Conservation (phyloP, 2,113 vertebrate species). For the Promerops cafer region DNA sequence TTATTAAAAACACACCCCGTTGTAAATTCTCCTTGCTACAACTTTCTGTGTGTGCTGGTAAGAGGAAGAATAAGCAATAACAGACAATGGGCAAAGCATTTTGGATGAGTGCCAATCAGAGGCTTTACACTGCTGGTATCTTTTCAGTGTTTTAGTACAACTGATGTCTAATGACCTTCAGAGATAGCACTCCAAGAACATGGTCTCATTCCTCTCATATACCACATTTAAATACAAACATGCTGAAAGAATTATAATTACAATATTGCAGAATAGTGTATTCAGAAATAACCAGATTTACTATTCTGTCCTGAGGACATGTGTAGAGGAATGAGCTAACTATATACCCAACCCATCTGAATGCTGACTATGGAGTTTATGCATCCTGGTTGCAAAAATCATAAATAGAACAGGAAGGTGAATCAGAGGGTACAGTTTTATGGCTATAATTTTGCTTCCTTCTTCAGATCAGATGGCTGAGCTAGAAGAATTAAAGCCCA, state of each 20-base stretch:
- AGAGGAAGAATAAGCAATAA: neutral
- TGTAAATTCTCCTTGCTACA: neutral
- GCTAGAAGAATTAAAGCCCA: slow-evolving; percentile 24
- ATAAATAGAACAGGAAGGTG: slow-evolving; percentile 64
- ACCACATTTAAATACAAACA: neutral
- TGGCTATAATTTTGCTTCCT: slow-evolving; percentile 33
- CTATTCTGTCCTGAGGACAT: neutral
- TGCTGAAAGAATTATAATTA: neutral
- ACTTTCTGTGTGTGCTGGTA: neutral
- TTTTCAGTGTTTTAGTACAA: neutral
- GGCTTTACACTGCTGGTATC: neutral
- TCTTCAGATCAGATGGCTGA: slow-evolving; percentile 44
- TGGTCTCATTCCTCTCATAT: neutral
- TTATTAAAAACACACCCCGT: neutral
- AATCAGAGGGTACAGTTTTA: slow-evolving; percentile 47
- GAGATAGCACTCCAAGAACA: neutral
- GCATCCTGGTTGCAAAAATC: slow-evolving; percentile 45
- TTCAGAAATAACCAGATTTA: slow-evolving; percentile 21
- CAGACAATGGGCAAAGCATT: neutral
- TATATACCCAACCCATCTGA: neutral
- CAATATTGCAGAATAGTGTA: neutral
- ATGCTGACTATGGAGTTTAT: slow-evolving; percentile 29
- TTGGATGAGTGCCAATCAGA: neutral
- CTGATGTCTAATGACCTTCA: neutral
- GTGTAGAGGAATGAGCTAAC: slow-evolving; percentile 17